Percentiles rank a stretch among this genome's conserved stretches.
Evolutionary conservation across 2,888 invertebrate genomes (phyloP).

Genomic region (Lepidochitona cinerea): DNA sequence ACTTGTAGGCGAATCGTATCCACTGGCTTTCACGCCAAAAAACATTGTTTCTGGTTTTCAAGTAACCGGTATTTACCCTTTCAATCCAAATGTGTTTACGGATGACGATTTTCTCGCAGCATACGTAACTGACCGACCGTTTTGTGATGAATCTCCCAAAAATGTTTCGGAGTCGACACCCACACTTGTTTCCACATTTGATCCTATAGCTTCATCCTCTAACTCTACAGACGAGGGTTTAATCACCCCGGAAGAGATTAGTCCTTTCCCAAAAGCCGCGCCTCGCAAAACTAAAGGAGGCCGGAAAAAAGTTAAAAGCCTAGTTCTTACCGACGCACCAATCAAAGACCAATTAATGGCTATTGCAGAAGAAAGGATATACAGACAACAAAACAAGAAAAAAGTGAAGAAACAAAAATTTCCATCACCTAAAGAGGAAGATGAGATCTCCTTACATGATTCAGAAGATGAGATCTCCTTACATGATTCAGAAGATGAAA

Average conservation of each 20-base stretch:
- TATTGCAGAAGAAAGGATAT: background rate
- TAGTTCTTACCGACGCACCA: constrained; percentile 9
- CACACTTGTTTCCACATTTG: background rate
- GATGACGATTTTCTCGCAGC: background rate
- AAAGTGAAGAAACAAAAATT: background rate
- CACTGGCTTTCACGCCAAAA: constrained; percentile 9
- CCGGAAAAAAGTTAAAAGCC: constrained; percentile 1
- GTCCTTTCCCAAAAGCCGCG: constrained; percentile 7
- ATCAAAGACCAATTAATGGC: background rate
- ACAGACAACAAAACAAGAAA: background rate
- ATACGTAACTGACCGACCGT: background rate
- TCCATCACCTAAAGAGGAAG: background rate
- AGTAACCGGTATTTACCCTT: constrained; percentile 19
- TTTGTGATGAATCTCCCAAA: background rate
- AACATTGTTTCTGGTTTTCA: constrained; percentile 18
- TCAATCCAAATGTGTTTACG: constrained; percentile 3
- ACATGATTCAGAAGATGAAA: no score
- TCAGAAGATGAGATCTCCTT: no score
- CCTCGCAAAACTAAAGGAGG: constrained; percentile 11
- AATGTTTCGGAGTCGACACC: background rate
- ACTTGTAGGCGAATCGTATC: constrained; percentile 11
- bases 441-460: no score
- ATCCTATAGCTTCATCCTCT: background rate
- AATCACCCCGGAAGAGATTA: constrained; percentile 8
- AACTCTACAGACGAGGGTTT: background rate